Evolutionary conservation across 2,797 vertebrate species (phyloP).

Genomic region (Sebastolobus altivelis): DNA sequence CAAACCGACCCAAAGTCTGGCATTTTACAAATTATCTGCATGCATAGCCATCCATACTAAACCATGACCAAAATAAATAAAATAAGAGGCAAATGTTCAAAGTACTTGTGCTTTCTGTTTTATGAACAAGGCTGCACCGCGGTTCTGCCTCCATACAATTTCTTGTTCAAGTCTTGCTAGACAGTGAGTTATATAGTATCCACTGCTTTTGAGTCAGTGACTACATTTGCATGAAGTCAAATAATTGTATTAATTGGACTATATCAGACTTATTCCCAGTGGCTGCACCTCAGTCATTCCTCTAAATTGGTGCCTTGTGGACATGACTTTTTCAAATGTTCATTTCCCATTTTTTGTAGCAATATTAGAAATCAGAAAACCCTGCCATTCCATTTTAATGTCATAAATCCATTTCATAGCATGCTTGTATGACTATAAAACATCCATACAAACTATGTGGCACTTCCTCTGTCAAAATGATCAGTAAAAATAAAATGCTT

Average conservation of each 20-base stretch:
- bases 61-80: background rate
- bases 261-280: background rate
- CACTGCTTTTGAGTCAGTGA: slow-evolving; percentile 1
- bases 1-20: background rate
- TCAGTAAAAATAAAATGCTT: background rate
- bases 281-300: slow-evolving; percentile 4
- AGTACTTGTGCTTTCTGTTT: background rate
- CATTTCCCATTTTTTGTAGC: background rate
- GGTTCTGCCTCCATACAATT: background rate
- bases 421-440: background rate
- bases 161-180: background rate
- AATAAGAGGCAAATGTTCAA: background rate
- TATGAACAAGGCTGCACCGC: background rate
- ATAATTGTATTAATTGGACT: slow-evolving; percentile 13
- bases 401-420: background rate
- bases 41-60: background rate
- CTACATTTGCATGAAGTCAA: slow-evolving; percentile 8
- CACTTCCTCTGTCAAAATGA: background rate
- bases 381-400: background rate
- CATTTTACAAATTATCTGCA: background rate
- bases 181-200: slow-evolving; percentile 11
- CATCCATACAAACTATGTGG: background rate
- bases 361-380: background rate
- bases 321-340: background rate
- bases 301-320: slow-evolving; percentile 11